phyloP scores from a whole-genome alignment of 2,888 invertebrate species.

The Drepana falcataria region DNA sequence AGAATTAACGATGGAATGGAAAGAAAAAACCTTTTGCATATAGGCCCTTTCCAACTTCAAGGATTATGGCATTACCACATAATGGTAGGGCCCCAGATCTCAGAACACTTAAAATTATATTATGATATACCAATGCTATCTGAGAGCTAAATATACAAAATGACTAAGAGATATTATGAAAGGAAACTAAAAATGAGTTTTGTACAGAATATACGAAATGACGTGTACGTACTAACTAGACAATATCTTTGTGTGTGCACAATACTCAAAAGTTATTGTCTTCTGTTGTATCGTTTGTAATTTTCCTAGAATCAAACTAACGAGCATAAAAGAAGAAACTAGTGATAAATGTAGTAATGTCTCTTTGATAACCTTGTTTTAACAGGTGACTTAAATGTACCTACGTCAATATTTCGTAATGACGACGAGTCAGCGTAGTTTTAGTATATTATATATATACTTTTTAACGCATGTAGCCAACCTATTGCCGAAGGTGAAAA shows the following conservation, averaged over 20 bases:
- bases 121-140: too few species aligned
- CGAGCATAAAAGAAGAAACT: neutral
- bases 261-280: neutral
- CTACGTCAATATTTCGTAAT: slow-evolving; percentile 23
- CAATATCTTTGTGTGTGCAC: neutral
- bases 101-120: too few species aligned
- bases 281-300: neutral
- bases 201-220: neutral
- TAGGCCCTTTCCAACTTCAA: too few species aligned
- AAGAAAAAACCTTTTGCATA: too few species aligned
- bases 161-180: too few species aligned
- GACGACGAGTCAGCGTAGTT: slow-evolving; percentile 12
- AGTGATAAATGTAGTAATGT: slow-evolving; percentile 4
- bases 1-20: too few species aligned
- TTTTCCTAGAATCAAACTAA: neutral
- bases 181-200: neutral
- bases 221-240: neutral
- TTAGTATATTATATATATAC: too few species aligned
- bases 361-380: slow-evolving; percentile 16
- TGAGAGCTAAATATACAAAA: too few species aligned
- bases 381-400: slow-evolving; percentile 18
- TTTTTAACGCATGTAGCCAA: too few species aligned
- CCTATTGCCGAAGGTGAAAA: too few species aligned
- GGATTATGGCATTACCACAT: too few species aligned
- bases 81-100: too few species aligned